Evolutionary conservation across 2,797 vertebrate genomes (phyloP).

Genomic region (Oreonectes daqikongensis): DNA sequence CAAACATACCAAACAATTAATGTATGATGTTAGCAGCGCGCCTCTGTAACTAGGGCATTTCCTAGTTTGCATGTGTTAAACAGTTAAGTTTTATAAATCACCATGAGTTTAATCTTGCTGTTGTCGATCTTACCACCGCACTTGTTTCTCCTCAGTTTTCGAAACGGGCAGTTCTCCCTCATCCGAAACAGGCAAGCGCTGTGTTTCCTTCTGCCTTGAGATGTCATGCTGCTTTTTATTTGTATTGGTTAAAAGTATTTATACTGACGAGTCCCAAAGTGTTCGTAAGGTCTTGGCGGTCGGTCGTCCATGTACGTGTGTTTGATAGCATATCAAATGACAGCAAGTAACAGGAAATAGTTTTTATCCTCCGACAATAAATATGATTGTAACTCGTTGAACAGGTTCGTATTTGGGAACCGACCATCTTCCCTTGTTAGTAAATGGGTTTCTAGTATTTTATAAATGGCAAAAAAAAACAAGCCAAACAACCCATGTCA

Average conservation of each 20-base stretch:
- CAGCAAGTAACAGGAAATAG: conserved; percentile 1
- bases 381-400: conserved; percentile 16
- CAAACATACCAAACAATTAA: not conserved
- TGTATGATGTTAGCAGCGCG: not conserved
- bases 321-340: not conserved
- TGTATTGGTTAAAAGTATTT: not conserved
- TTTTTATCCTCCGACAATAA: conserved; percentile 57
- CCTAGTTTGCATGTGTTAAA: not conserved
- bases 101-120: not conserved
- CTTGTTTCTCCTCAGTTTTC: conserved; percentile 60
- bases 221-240: conserved; percentile 35
- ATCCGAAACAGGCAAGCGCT: conserved; percentile 60
- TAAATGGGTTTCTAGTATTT: not conserved
- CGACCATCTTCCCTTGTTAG: not conserved
- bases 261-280: not conserved
- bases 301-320: not conserved
- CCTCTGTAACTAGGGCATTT: not conserved
- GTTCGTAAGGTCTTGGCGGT: not conserved
- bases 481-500: not conserved
- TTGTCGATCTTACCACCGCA: conserved; percentile 52
- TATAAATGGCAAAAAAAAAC: not conserved
- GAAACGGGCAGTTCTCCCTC: conserved; percentile 61
- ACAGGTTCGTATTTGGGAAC: conserved; percentile 24
- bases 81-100: not conserved
- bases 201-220: conserved; percentile 59